Evolutionary conservation across 2,797 vertebrate species (phyloP), one percentile per base, ranked within the genome.

Genomic region (Anguilla anguilla): DNA sequence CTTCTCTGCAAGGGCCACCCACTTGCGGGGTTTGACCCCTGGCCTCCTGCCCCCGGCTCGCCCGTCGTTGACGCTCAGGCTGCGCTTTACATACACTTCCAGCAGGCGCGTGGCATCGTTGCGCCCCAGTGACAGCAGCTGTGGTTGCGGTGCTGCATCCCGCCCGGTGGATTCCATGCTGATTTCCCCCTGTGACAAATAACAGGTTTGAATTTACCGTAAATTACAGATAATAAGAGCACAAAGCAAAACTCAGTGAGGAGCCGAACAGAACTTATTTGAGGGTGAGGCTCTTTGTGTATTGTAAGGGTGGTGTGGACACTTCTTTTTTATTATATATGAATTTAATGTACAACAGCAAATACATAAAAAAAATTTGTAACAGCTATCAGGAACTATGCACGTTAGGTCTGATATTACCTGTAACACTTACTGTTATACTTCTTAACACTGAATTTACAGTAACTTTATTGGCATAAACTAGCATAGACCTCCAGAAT

Each of bases 61-160:
- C 1, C 93, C 92, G 0, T 96, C 96, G 0, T 96, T 96, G 43
- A 97, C 86, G 89, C 97, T 98, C 86, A 97, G 90, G 10, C 95
- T 95, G 86, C 95, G 94, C 85, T 93, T 95, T 39, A 97, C 94
- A 0, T 96, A 95, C 0, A 96, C 94, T 92, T 97, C 97, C 84
- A 97, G 92, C 86, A 97, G 93, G 2, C 95, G 96, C 86, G 93
- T 91, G 9, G 96, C 94, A 2, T 95, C 97, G 3, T 94, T 91
- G 86, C 93, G 96, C 89, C 96, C 96, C 87, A 98, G 95, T 0
- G 87, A 96, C 55, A 95, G 95, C 88, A 97, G 85, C 93, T 96
- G 95, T 79, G 94, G 90, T 0, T 89, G 87, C 4, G 15, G 74
- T 0, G 87, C 74, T 85, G 59, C 87, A 39, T 85, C 88, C 15